phyloP scores from a whole-genome alignment of 2,113 vertebrate genomes.

The Trachemys scripta region DNA sequence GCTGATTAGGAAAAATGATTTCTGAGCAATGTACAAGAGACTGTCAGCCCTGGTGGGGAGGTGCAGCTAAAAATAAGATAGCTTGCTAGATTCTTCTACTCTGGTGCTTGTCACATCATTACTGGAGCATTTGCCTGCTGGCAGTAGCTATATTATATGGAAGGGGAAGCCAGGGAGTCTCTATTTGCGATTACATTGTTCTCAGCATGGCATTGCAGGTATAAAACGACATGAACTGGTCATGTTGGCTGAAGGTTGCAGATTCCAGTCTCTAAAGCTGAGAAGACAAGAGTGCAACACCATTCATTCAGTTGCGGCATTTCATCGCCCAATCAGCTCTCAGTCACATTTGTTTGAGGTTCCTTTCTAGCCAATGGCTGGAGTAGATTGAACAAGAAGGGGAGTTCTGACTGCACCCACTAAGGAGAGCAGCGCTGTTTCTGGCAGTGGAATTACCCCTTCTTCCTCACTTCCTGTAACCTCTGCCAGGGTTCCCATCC shows the following conservation, averaged over 20 bases:
- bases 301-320: not conserved
- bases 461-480: not conserved
- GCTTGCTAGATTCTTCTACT: not conserved
- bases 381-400: not conserved
- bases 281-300: not conserved
- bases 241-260: not conserved
- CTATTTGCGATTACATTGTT: not conserved
- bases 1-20: not conserved
- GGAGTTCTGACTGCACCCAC: not conserved
- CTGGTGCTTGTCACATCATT: not conserved
- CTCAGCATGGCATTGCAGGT: not conserved
- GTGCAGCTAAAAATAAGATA: not conserved
- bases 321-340: not conserved
- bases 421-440: not conserved
- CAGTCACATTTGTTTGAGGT: not conserved
- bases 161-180: not conserved
- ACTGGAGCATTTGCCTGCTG: not conserved
- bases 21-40: not conserved
- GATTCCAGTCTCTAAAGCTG: not conserved
- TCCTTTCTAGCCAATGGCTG: not conserved
- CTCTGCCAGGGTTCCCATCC: not conserved
- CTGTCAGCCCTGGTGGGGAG: not conserved
- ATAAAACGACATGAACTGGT: not conserved
- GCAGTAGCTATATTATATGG: fast-evolving
- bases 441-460: not conserved